A percentile compares a stretch with the other conserved stretches of the same genome.
These are phyloP conservation scores for Phycodurus eques DNA, from an alignment of 2,113 vertebrate genomes.

Conservation along the genomic window DNA sequence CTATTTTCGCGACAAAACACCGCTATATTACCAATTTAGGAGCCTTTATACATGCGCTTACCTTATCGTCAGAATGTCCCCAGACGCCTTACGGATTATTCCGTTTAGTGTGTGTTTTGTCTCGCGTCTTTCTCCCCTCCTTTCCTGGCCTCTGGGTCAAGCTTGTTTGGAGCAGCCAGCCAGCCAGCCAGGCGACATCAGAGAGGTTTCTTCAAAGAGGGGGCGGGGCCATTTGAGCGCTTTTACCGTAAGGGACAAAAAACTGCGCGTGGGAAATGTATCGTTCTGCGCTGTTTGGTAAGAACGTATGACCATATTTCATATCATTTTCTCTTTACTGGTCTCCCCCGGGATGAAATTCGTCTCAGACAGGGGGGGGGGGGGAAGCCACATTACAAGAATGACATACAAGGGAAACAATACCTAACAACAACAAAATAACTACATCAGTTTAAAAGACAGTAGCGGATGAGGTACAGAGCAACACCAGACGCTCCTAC, in stretches of 20 bases:
- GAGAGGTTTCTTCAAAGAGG: slow-evolving; percentile 57
- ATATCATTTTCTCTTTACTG: no score
- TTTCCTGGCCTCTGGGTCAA: slow-evolving; percentile 59
- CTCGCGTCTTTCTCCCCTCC: slow-evolving; percentile 40
- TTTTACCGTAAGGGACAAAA: slow-evolving; percentile 17
- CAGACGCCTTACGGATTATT: slow-evolving; percentile 26
- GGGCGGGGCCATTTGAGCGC: slow-evolving; percentile 62
- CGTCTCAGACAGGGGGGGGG: no score
- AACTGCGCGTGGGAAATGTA: background rate
- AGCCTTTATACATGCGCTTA: slow-evolving; percentile 9
- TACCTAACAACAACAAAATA: no score
- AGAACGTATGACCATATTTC: no score
- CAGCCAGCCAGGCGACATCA: slow-evolving; percentile 58
- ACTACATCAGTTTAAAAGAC: no score
- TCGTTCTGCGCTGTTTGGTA: background rate
- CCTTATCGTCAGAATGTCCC: slow-evolving; percentile 33
- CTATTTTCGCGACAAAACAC: background rate
- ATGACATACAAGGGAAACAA: no score
- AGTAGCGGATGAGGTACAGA: no score
- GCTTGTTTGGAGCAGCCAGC: slow-evolving; percentile 51
- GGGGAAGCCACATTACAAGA: no score
- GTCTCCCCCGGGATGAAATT: no score
- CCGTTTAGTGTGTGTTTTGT: slow-evolving; percentile 34
- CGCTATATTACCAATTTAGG: background rate
- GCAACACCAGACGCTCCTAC: no score